A percentile compares a stretch with the other conserved stretches of the same genome.
Conservation (phyloP, 2,888 invertebrate genomes). For the Hyppa rectilinea region DNA sequence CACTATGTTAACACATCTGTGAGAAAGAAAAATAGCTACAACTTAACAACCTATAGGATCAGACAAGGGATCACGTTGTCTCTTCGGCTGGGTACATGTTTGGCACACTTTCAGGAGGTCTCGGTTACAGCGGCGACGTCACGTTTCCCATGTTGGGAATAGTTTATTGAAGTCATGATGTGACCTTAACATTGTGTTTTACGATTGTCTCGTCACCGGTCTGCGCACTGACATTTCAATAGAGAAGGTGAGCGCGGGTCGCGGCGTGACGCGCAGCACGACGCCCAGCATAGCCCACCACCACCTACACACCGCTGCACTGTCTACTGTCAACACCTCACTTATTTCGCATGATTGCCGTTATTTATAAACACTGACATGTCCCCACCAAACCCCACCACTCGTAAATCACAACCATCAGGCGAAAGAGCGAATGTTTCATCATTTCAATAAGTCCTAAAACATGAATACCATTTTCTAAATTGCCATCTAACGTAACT, state of each 20-base stretch:
- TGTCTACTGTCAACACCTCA: conserved; percentile 66
- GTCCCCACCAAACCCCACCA: conserved; percentile 59
- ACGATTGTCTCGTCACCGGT: conserved; percentile 90
- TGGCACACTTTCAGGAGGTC: conserved; percentile 88
- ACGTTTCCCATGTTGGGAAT: conserved; percentile 89
- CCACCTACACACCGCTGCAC: conserved; percentile 67
- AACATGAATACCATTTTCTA: conserved; percentile 74
- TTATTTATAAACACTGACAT: conserved; percentile 67
- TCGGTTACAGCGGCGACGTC: conserved; percentile 85
- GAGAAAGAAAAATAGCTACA: conserved; percentile 65
- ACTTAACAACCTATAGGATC: conserved; percentile 59
- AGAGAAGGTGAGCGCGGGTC: conserved; percentile 88
- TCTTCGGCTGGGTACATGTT: conserved; percentile 79
- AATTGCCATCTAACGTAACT: conserved; percentile 70
- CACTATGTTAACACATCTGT: conserved; percentile 31
- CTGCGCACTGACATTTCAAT: conserved; percentile 90
- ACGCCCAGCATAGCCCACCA: conserved; percentile 75
- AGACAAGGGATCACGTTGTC: conserved; percentile 77
- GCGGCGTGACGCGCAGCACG: conserved; percentile 86
- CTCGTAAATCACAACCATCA: conserved; percentile 74
- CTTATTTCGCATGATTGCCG: conserved; percentile 73
- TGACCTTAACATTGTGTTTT: conserved; percentile 90
- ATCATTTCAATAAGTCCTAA: conserved; percentile 75
- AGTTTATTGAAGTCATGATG: conserved; percentile 90
- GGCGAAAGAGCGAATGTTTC: conserved; percentile 70